These are phyloP conservation scores for Actinopyga echinites DNA, from an alignment of 53 echinoderm and acorn worm genomes.

Conservation along the genomic window DNA sequence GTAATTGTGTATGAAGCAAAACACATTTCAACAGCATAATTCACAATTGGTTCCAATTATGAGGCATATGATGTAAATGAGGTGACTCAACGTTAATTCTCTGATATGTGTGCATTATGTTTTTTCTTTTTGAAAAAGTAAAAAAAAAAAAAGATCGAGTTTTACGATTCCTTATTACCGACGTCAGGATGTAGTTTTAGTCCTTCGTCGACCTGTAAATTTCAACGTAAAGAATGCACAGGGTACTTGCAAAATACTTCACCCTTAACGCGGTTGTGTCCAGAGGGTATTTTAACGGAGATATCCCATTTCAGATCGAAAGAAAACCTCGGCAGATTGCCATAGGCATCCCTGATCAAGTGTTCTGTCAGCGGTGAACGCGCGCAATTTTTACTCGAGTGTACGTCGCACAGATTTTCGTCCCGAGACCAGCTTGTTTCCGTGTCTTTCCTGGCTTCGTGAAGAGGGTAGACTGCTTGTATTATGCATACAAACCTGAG, in stretches of 20 bases:
- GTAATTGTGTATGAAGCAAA: too few relatives aligned
- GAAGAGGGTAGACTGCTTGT: constrained; percentile 23
- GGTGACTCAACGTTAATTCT: too few relatives aligned
- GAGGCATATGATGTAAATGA: too few relatives aligned
- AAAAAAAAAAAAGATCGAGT: too few relatives aligned
- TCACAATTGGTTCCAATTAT: too few relatives aligned
- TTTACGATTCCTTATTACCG: too few relatives aligned
- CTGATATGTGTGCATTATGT: too few relatives aligned
- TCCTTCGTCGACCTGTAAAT: too few relatives aligned
- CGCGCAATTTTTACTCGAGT: constrained; percentile 17
- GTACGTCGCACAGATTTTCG: background rate
- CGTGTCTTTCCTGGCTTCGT: background rate
- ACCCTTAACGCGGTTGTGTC: constrained; percentile 2
- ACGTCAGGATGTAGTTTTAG: too few relatives aligned
- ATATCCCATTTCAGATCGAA: background rate
- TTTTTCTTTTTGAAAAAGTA: too few relatives aligned
- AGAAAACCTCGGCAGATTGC: background rate
- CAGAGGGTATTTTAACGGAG: background rate
- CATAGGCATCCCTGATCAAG: background rate
- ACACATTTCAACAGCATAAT: too few relatives aligned
- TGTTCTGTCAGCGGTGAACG: background rate
- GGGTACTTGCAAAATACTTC: constrained; percentile 16
- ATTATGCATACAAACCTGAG: constrained; percentile 27
- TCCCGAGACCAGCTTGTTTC: background rate
- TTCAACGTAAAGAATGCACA: background rate